Evolutionary conservation across 2,888 invertebrate species (phyloP).

Genomic region (Torymus aiolomorphi): DNA sequence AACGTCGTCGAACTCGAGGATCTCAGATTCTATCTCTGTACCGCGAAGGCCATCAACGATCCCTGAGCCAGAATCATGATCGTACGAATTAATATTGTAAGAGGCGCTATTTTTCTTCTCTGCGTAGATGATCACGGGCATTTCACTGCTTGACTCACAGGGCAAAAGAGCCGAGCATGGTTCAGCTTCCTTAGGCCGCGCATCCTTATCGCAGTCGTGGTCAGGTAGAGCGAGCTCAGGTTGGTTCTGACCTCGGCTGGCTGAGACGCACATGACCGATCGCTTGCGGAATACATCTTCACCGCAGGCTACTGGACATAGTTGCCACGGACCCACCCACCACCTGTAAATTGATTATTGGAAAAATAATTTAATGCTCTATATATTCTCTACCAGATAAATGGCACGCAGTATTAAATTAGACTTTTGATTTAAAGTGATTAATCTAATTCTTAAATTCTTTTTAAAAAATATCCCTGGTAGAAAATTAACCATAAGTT

Average conservation of each 20-base stretch:
- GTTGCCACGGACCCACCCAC: constrained; percentile 93
- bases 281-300: constrained; percentile 80
- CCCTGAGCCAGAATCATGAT: constrained; percentile 53
- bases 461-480: too few species aligned
- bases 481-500: too few species aligned
- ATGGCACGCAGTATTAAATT: too few species aligned
- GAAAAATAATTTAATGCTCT: too few species aligned
- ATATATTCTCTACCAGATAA: too few species aligned
- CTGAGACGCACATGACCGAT: constrained; percentile 83
- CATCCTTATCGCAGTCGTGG: constrained; percentile 81
- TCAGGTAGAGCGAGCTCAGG: constrained; percentile 87
- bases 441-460: too few species aligned
- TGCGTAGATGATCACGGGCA: constrained; percentile 68
- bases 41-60: constrained; percentile 61
- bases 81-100: constrained; percentile 69
- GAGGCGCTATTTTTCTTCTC: constrained; percentile 68
- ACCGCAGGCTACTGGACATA: constrained; percentile 85
- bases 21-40: constrained; percentile 68
- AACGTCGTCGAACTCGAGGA: constrained; percentile 71
- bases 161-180: constrained; percentile 79
- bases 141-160: constrained; percentile 72
- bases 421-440: too few species aligned
- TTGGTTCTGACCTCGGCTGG: constrained; percentile 77
- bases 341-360: constrained; percentile 75
- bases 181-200: constrained; percentile 83